Evolutionary conservation across 2,888 invertebrate genomes (phyloP).

Genomic region (Heliconius charithonia): DNA sequence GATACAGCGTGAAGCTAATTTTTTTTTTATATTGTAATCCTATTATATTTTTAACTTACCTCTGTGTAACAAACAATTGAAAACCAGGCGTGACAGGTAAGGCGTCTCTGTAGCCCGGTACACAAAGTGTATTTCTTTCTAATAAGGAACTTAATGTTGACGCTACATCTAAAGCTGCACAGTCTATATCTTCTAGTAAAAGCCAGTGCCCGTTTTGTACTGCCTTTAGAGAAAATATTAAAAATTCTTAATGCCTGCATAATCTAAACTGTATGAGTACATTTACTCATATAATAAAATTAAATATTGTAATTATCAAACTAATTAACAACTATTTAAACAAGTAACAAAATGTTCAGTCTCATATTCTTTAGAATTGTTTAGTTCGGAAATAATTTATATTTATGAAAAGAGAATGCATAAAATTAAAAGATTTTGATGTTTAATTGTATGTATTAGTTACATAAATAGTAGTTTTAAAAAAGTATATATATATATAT

Average conservation of each 20-base stretch:
- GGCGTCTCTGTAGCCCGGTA: slow-evolving; percentile 94
- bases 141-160: slow-evolving; percentile 93
- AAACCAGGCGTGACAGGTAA: slow-evolving; percentile 93
- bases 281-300: not conserved
- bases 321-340: not conserved
- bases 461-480: not conserved
- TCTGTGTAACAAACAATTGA: slow-evolving; percentile 95
- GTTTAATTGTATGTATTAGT: not conserved
- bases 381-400: too few species aligned
- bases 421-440: too few species aligned
- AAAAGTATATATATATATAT: too few species aligned
- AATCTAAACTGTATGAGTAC: not conserved
- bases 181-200: slow-evolving; percentile 97
- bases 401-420: too few species aligned
- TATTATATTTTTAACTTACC: slow-evolving; percentile 69
- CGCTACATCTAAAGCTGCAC: slow-evolving; percentile 96
- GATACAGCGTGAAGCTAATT: too few species aligned
- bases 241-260: not conserved
- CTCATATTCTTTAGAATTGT: not conserved
- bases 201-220: slow-evolving; percentile 95
- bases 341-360: not conserved
- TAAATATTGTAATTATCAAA: not conserved
- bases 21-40: not conserved
- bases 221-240: slow-evolving; percentile 80
- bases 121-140: slow-evolving; percentile 91